phyloP scores from a whole-genome alignment of 2,113 vertebrate species.

The Deroptyus accipitrinus region DNA sequence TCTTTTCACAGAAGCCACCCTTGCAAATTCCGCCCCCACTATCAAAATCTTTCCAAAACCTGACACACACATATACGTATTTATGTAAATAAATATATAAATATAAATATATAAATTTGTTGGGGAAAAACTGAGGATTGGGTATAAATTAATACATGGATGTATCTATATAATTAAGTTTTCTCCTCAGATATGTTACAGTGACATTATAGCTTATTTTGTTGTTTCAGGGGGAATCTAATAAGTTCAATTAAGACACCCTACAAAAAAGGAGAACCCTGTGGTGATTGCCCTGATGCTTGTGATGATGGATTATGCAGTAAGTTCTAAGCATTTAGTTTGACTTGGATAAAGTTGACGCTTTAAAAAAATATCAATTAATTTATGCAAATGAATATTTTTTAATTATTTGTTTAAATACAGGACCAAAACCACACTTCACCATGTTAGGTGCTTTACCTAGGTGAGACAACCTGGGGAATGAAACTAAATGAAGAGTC shows the following conservation, averaged over 20 bases:
- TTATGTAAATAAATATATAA: too few relatives aligned
- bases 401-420: neutral
- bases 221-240: constrained; percentile 72
- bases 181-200: neutral
- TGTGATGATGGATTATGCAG: constrained; percentile 73
- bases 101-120: neutral
- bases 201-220: neutral
- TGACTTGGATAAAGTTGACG: neutral
- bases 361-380: neutral
- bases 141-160: neutral
- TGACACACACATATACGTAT: neutral
- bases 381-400: neutral
- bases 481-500: neutral
- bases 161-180: neutral
- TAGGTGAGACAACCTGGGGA: neutral
- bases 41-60: neutral
- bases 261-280: constrained; percentile 63
- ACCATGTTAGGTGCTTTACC: neutral
- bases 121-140: neutral
- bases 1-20: neutral
- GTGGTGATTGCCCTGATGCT: constrained; percentile 60
- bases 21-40: neutral
- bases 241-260: neutral
- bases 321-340: constrained; percentile 54
- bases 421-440: neutral